Evolutionary conservation across 2,113 vertebrate species (phyloP).

Genomic region (Balaeniceps rex): DNA sequence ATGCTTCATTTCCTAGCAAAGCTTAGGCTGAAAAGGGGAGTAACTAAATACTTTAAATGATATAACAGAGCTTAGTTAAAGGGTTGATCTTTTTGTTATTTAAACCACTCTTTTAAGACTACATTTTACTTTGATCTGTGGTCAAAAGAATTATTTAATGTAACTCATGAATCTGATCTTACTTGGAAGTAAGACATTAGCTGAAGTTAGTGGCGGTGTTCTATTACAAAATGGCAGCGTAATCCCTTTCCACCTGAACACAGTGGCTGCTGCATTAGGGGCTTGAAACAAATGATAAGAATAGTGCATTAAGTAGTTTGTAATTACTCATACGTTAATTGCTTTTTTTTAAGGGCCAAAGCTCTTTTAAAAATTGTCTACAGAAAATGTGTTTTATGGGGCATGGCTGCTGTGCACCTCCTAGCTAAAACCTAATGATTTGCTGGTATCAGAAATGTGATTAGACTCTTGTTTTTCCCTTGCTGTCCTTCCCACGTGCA

Average conservation of each 20-base stretch:
- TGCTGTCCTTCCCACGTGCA: neutral
- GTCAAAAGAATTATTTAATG: neutral
- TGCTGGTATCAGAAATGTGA: fast-evolving
- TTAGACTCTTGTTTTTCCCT: neutral
- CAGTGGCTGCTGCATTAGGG: neutral
- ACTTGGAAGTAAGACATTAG: neutral
- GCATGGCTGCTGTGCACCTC: neutral
- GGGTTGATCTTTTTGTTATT: neutral
- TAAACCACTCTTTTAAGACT: neutral
- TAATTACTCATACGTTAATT: neutral
- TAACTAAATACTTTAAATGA: neutral
- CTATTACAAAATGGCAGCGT: neutral
- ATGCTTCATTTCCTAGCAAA: slow-evolving; percentile 5
- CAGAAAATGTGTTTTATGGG: neutral
- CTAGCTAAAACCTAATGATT: neutral
- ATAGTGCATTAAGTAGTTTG: neutral
- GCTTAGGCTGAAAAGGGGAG: neutral
- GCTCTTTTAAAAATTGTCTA: neutral
- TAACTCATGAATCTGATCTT: neutral
- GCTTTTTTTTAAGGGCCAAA: neutral
- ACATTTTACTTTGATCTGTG: neutral
- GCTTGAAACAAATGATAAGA: neutral
- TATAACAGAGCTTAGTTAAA: neutral
- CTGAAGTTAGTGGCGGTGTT: neutral
- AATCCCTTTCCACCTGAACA: neutral